Percentiles rank a stretch among this genome's conserved stretches.
These are phyloP conservation scores for Tragelaphus strepsiceros DNA, from an alignment of 2,113 vertebrate species.

Conservation along the genomic window DNA sequence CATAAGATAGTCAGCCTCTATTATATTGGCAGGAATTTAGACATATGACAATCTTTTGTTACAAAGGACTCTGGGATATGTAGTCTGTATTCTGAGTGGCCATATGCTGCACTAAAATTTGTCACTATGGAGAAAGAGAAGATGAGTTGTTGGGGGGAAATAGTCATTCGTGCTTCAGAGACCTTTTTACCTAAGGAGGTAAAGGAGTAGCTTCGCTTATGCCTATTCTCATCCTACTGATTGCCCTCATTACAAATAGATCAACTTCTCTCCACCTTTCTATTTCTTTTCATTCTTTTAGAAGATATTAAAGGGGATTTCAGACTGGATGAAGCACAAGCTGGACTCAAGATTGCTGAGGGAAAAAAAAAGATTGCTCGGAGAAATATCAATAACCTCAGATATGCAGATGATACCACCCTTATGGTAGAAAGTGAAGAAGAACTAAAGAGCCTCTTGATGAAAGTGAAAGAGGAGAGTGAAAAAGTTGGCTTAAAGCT, in stretches of 20 bases:
- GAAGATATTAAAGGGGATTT: neutral
- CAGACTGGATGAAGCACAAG: neutral
- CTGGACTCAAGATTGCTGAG: neutral
- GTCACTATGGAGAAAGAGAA: neutral
- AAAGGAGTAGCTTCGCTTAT: neutral
- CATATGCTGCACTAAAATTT: neutral
- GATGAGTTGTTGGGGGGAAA: rapidly evolving
- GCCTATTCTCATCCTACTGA: neutral
- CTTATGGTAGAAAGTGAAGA: neutral
- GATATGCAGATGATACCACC: neutral
- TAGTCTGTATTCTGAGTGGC: neutral
- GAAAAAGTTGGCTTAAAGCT: neutral
- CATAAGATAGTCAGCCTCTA: neutral
- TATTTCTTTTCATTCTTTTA: neutral
- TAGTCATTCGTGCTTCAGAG: neutral
- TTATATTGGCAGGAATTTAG: neutral
- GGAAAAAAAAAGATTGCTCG: neutral
- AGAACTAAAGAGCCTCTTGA: neutral
- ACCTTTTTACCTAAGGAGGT: neutral
- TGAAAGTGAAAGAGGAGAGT: neutral
- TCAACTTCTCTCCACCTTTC: neutral
- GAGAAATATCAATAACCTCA: neutral
- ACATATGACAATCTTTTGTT: neutral
- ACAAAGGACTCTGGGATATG: neutral
- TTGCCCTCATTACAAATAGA: neutral